Evolutionary conservation across 1,140 invertebrate species (phyloP).

Genomic region (Apis laboriosa): DNA sequence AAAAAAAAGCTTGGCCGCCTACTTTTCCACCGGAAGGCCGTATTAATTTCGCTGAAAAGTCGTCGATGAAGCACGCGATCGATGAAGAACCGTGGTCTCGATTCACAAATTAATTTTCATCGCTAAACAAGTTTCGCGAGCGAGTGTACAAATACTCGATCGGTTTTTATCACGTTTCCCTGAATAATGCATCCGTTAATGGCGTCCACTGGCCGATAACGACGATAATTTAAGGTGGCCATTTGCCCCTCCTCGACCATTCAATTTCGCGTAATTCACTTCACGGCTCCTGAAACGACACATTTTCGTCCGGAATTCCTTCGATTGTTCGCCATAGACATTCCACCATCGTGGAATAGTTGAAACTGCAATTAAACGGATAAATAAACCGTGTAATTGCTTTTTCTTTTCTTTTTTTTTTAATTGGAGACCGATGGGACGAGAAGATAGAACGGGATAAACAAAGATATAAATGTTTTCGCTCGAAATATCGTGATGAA

Average conservation of each 20-base stretch:
- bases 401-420: no score
- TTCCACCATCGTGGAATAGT: neutral
- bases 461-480: no score
- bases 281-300: neutral
- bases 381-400: neutral
- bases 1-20: neutral
- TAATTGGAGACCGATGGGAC: no score
- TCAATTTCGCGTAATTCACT: neutral
- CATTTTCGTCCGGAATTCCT: neutral
- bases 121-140: neutral
- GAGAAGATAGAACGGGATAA: no score
- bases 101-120: neutral
- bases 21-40: neutral
- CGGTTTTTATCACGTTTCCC: neutral
- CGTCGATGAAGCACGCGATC: neutral
- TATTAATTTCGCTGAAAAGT: neutral
- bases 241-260: neutral
- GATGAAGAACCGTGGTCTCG: no score
- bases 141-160: neutral
- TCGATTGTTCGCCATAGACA: neutral
- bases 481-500: no score
- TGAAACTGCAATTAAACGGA: neutral
- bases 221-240: conserved; percentile 11
- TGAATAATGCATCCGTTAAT: conserved; percentile 18
- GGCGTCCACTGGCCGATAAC: conserved; percentile 11